phyloP scores from a whole-genome alignment of 2,113 vertebrate genomes.

The Anhinga anhinga region DNA sequence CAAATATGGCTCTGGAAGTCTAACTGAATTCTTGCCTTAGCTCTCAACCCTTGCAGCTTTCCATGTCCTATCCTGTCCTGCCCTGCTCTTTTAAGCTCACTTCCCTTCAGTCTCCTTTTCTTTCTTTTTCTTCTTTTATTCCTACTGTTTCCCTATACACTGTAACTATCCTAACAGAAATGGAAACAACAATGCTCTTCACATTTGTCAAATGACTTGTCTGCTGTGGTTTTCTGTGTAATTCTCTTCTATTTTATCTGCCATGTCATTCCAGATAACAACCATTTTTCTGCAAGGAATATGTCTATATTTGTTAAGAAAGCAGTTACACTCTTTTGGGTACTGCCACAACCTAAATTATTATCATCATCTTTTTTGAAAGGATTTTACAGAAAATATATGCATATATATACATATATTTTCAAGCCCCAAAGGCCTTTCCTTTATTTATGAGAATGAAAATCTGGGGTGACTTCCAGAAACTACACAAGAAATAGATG shows the following conservation, averaged over 20 bases:
- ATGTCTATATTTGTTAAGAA: not conserved
- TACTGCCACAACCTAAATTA: not conserved
- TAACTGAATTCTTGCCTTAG: not conserved
- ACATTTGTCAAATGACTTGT: not conserved
- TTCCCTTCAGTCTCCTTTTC: not conserved
- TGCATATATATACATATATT: not conserved
- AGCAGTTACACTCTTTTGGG: not conserved
- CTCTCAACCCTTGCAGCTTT: not conserved
- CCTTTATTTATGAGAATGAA: not conserved
- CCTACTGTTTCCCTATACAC: not conserved
- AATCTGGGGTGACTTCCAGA: not conserved
- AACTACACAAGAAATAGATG: not conserved
- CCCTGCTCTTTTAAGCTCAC: not conserved
- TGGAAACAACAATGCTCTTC: not conserved
- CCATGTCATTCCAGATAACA: not conserved
- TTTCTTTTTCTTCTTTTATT: not conserved
- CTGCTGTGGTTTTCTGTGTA: not conserved
- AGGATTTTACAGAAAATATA: not conserved
- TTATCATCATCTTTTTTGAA: not conserved
- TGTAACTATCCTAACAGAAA: not conserved
- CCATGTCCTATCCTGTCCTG: not conserved
- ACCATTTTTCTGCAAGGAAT: not conserved
- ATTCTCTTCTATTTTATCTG: not conserved
- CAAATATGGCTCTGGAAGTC: not conserved
- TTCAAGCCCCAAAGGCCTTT: not conserved